These are phyloP conservation scores for Poeciliopsis retropinna DNA, from an alignment of 2,113 vertebrate genomes.

Conservation along the genomic window DNA sequence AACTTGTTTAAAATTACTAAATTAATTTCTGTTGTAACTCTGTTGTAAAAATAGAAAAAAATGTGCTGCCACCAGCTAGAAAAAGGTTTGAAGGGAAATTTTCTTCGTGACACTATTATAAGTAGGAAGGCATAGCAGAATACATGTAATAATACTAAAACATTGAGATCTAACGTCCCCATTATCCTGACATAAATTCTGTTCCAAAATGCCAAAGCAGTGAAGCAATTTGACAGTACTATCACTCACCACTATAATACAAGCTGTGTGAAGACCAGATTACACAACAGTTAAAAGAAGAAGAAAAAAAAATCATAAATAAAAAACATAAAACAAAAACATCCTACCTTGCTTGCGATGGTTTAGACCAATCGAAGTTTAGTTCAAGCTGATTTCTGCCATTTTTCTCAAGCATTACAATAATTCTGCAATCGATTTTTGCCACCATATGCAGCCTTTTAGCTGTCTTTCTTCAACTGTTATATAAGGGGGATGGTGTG, in stretches of 20 bases:
- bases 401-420: neutral
- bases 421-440: neutral
- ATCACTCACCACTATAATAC: too few relatives aligned
- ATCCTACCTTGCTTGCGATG: neutral
- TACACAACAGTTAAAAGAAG: neutral
- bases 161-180: neutral
- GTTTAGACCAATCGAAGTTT: neutral
- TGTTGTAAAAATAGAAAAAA: neutral
- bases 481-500: constrained; percentile 3
- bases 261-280: neutral
- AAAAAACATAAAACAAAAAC: neutral
- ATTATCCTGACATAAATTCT: neutral
- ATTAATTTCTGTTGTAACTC: too few relatives aligned
- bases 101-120: neutral
- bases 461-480: neutral
- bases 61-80: neutral
- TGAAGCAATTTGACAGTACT: neutral
- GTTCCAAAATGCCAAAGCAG: neutral
- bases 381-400: neutral
- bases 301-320: neutral
- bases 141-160: neutral
- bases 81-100: too few relatives aligned
- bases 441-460: neutral
- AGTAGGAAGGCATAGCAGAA: neutral
- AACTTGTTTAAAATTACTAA: too few relatives aligned